Evolutionary conservation across 2,797 vertebrate species (phyloP), one percentile per base, ranked within the genome.

Genomic region (Amblyraja radiata): DNA sequence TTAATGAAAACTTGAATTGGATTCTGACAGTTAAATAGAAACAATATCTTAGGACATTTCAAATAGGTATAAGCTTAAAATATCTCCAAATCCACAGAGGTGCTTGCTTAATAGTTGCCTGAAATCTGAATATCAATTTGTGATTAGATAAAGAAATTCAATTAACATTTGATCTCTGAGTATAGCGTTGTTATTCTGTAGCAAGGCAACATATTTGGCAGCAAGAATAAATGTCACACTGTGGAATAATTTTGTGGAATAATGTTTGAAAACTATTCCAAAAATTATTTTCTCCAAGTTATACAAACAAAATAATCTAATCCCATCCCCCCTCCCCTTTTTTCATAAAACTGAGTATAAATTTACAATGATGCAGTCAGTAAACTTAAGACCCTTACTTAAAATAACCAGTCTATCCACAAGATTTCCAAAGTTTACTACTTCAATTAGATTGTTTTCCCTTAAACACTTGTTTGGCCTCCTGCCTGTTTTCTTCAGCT

Each of bases 161-260:
- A 18, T 54, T 54, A 46, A 36, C 73, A 46, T 73, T 91, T 74
- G 1, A 73, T 91, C 21, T 13, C 90, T 54, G 90, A 91, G 16
- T 73, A 32, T 39, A 71, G 36, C 25, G 90, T 46, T 91, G 63
- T 54, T 91, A 36, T 28, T 91, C 65, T 71, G 68, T 28, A 11
- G 13, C 68, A 83, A 83, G 39, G 80, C 80, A 46, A 39, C 39
- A 74, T 86, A 61, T 28, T 91, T 91, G 23, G 68, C 90, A 91
- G 21, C 68, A 54, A 73, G 71, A 74, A 21, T 90, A 39, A 73
- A 91, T 11, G 6, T 91, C 90, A 14, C 39, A 54, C 46, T 73
- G 9, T 73, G 68, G 36, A 91, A 91, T 74, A 74, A 32, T 32
- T 32, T 32, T 32, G 32, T 32, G 32, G 32, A 32, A 32, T 32